A percentile compares a stretch with the other conserved stretches of the same genome.
Conservation (phyloP, 2,888 invertebrate species). For the Ephialtes manifestator region DNA sequence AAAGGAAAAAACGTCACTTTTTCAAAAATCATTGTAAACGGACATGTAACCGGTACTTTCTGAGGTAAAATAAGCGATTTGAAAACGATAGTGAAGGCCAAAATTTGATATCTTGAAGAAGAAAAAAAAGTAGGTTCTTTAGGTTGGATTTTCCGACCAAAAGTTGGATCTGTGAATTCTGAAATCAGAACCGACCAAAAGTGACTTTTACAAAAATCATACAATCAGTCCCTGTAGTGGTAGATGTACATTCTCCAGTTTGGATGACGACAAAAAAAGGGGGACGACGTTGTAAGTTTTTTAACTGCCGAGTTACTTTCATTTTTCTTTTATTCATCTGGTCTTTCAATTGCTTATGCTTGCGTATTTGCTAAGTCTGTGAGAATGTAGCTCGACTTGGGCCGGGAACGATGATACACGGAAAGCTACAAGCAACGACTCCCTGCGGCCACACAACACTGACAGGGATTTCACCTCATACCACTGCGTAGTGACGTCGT, state of each 20-base stretch:
- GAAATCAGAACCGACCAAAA: no score
- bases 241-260: constrained; percentile 13
- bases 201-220: no score
- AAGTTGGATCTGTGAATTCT: no score
- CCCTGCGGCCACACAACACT: constrained; percentile 5
- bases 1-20: no score
- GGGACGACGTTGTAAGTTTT: constrained; percentile 10
- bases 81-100: no score
- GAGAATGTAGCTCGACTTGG: neutral
- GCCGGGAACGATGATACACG: neutral
- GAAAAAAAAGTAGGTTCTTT: no score
- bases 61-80: no score
- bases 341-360: neutral
- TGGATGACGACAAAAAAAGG: constrained; percentile 47
- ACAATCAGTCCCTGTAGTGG: no score
- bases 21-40: no score
- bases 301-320: constrained; percentile 37
- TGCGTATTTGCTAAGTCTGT: neutral
- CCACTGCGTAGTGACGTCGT: neutral
- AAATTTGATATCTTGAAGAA: no score
- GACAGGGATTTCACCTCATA: constrained; percentile 19
- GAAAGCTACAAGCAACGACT: constrained; percentile 12
- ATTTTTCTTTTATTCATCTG: neutral
- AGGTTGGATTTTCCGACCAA: no score
- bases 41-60: no score